Percentiles rank a stretch among this genome's conserved stretches.
phyloP scores from a whole-genome alignment of 2,113 vertebrate species.

The Scomber scombrus region DNA sequence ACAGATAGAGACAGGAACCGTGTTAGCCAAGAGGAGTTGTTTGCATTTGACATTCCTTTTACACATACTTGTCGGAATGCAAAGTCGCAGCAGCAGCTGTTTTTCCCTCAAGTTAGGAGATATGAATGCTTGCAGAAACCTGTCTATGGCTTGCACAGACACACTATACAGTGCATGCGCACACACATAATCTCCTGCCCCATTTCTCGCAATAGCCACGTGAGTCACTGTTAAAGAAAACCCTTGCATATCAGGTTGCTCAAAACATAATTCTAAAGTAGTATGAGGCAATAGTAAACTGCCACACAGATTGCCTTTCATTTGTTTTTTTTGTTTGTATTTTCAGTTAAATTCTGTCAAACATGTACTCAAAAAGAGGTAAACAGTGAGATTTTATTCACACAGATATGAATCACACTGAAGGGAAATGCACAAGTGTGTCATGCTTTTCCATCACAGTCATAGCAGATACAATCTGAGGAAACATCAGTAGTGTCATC shows the following conservation, averaged over 20 bases:
- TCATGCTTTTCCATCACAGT: conserved; percentile 21
- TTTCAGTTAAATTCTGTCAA: neutral
- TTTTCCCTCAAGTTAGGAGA: conserved; percentile 50
- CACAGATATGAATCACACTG: conserved; percentile 47
- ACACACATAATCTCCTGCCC: conserved; percentile 5
- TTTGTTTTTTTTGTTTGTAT: neutral
- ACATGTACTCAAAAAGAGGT: neutral
- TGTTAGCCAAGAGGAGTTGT: conserved; percentile 42
- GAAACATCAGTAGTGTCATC: neutral
- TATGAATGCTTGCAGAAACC: conserved; percentile 79
- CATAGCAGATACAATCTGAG: conserved; percentile 34
- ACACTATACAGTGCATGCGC: conserved; percentile 7
- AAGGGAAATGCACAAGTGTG: conserved; percentile 47
- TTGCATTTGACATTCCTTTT: conserved; percentile 66
- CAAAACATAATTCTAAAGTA: neutral
- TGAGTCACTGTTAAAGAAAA: conserved; percentile 10
- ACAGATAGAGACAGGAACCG: conserved; percentile 34
- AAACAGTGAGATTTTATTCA: conserved; percentile 9
- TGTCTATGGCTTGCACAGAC: conserved; percentile 64
- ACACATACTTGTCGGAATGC: conserved; percentile 67
- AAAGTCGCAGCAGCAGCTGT: conserved; percentile 69
- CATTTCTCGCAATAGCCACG: conserved; percentile 29
- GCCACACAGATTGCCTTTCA: neutral
- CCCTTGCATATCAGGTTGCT: conserved; percentile 37
- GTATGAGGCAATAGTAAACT: neutral